Evolutionary conservation across 2,113 vertebrate genomes (phyloP).

Genomic region (Plestiodon gilberti): DNA sequence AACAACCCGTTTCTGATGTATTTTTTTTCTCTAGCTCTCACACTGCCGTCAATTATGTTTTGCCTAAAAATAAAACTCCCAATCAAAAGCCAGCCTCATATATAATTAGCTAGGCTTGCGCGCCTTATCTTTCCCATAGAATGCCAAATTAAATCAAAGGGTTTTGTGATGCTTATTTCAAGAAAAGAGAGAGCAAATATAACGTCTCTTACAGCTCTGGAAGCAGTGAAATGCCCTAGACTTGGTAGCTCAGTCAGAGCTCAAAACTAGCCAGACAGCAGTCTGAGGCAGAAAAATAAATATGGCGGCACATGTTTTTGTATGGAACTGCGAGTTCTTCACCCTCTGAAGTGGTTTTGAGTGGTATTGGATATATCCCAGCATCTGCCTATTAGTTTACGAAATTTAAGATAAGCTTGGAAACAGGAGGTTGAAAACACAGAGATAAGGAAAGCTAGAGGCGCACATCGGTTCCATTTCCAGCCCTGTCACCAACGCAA

Average conservation of each 20-base stretch:
- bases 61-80: conserved; percentile 44
- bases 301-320: not conserved
- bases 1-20: not conserved
- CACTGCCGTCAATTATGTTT: conserved; percentile 5
- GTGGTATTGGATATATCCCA: not conserved
- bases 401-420: too few relatives aligned
- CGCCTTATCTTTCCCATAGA: not conserved
- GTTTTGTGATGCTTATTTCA: conserved; percentile 3
- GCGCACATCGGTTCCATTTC: not conserved
- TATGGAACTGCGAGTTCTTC: not conserved
- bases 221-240: not conserved
- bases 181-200: not conserved
- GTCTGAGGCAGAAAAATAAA: not conserved
- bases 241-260: not conserved
- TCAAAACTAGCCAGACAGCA: not conserved
- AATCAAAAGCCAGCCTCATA: conserved; percentile 21
- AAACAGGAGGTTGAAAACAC: too few relatives aligned
- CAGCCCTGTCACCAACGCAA: not conserved
- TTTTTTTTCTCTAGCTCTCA: not conserved
- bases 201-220: not conserved
- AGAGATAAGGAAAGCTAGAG: too few relatives aligned
- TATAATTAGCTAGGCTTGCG: conserved; percentile 29
- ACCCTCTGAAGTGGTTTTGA: not conserved
- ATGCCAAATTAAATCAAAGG: conserved; percentile 28
- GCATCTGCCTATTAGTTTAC: too few relatives aligned